Base-by-base conservation (phyloP, 2,888 invertebrate genomes). In the Arenicola marina region DNA sequence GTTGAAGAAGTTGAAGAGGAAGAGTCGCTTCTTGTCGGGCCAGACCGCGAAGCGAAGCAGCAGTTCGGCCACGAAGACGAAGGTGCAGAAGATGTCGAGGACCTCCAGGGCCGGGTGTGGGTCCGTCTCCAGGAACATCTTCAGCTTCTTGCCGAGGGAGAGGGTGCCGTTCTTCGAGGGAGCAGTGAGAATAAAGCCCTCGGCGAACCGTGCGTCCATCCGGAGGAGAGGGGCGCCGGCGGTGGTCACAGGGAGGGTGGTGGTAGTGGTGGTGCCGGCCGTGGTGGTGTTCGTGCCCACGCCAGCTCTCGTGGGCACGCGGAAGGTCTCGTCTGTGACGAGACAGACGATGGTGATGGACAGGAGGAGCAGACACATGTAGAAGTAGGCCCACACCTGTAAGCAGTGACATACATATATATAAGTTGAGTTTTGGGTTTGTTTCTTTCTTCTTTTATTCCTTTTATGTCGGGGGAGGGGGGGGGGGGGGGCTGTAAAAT, bases 41-140 rank as follows among this genome's bases (percentile, higher is more conserved):
- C 62, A 62, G 4, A 51, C 62, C n/a, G 54, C 4, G 55, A 61
- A 56, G 7, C 34, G 32, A 34, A 65, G 7, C 0, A 65, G 2
- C 11, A 66, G 56, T 57, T 66, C 66, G 1, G 54, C 11, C 15
- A 51, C 32, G 51, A 66, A 66, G 45, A 66, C 28, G 46, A 51
- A 0, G 26, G 38, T 53, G 32, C 63, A 65, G 56, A 61, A 1
- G 29, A 32, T 34, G 33, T 66, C 66, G 18, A 61, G 7, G 24
- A 7, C 2, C 11, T 2, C 18, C 18, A 65, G 38, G 15, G 24
- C 46, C 11, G 31, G 55, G 28, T 56, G 56, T 15, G 59, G 54
- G 1, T 31, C 28, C 32, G 51, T 38, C 11, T 11, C n/a, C 43
- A 38, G 11, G 43, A 15, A 38, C 11, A 38, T 11, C 11, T 15